Base-by-base conservation (phyloP, 1,140 invertebrate species). In the Berghia stephanieae region DNA sequence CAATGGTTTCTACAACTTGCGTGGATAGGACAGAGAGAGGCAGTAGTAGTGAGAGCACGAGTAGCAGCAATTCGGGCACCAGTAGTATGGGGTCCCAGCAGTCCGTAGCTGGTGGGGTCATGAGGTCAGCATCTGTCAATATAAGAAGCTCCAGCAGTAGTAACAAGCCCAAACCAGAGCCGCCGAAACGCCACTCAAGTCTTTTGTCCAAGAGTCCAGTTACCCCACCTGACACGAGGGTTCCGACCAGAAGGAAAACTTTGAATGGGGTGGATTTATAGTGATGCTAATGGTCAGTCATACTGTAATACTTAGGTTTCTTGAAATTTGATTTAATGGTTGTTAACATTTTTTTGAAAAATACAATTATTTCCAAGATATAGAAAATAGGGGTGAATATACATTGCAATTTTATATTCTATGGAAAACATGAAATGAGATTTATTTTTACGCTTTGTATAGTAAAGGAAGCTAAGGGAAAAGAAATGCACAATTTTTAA, bases 41-140 rank as follows among this genome's bases (percentile, higher is more conserved):
- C 60, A 80, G 81, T 43, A 77, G 73, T 46, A 79, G 75, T 34
- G 79, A 80, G 36, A 82, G 81, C 75, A 82, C 77, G 18, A 80
- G 78, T 21, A 78, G 76, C 27, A 80, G 79, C 40, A n/a, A n/a
- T n/a, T 82, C 81, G n/a, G 77, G 68, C 74, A 77, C 78, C 34
- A 79, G 78, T n/a, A n/a, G n/a, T 46, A 71, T 80, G 70, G 78
- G 78, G 34, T 82, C 81, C 27, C 81, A 82, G 75, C 68, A 79
- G 27, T 75, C 75, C 34, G 42, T 66, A 0, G 67, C 57, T 18
- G 21, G 34, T 24, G 55, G 77, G 34, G 69, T 78, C 34, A 36
- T 34, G 38, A 60, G 49, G 27, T 77, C 79, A 3, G n/a, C 73
- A 1, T 52, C 66, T 0, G 36, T 44, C 34, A 10, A 34, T 6